These are phyloP conservation scores for Hypanus sabinus DNA, from an alignment of 2,113 vertebrate genomes.

Conservation along the genomic window DNA sequence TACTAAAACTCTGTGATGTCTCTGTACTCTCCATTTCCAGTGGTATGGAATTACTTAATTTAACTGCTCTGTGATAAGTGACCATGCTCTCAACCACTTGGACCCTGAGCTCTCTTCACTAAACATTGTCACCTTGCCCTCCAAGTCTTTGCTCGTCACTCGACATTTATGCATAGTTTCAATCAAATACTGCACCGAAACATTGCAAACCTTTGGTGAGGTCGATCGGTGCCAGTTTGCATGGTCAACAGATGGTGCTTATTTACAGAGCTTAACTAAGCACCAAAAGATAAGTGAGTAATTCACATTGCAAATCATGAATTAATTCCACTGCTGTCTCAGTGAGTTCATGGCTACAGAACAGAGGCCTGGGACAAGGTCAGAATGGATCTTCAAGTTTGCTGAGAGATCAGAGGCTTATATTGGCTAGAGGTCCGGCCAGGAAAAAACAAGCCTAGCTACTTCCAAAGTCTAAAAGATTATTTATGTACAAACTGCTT, in stretches of 20 bases:
- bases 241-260: neutral
- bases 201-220: neutral
- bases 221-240: neutral
- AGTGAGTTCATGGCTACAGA: neutral
- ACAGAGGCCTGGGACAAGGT: neutral
- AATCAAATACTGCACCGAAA: neutral
- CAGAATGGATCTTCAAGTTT: neutral
- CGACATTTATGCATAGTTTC: neutral
- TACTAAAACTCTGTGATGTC: too few relatives aligned
- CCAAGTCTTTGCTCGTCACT: neutral
- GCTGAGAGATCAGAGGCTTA: neutral
- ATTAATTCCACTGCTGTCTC: neutral
- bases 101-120: too few relatives aligned
- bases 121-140: too few relatives aligned
- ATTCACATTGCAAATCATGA: neutral
- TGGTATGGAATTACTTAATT: too few relatives aligned
- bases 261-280: neutral
- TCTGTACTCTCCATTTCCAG: too few relatives aligned
- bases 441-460: neutral
- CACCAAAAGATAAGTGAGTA: neutral
- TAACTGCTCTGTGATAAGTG: too few relatives aligned
- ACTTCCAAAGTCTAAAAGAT: neutral
- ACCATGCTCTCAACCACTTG: too few relatives aligned
- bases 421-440: neutral
- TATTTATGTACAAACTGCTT: neutral